Evolutionary conservation across 2,888 invertebrate genomes (phyloP).

Genomic region (Dynastes grantii): DNA sequence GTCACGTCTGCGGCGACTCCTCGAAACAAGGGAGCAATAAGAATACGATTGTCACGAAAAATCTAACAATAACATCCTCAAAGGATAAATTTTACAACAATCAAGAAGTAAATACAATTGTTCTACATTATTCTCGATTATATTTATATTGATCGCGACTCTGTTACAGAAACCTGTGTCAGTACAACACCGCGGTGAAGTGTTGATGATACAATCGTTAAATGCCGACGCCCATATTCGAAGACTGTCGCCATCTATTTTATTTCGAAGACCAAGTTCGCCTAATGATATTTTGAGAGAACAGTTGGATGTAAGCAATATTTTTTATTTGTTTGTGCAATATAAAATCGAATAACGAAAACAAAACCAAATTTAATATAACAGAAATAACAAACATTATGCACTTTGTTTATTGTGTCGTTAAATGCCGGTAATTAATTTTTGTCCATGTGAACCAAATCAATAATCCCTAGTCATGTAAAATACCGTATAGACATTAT

Average conservation of each 20-base stretch:
- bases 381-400: too few relatives aligned
- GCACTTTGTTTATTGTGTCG: too few relatives aligned
- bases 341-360: too few relatives aligned
- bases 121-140: neutral
- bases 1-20: constrained; percentile 72
- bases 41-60: constrained; percentile 41
- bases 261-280: constrained; percentile 60
- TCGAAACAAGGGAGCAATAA: constrained; percentile 49
- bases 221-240: constrained; percentile 53
- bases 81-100: constrained; percentile 49
- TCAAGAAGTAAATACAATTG: constrained; percentile 43
- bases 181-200: constrained; percentile 34
- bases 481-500: too few relatives aligned
- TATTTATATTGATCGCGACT: neutral
- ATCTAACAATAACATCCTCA: constrained; percentile 18
- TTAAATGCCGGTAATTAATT: too few relatives aligned
- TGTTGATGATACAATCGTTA: constrained; percentile 39
- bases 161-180: constrained; percentile 48
- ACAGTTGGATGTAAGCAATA: constrained; percentile 70
- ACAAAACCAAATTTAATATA: too few relatives aligned
- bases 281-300: constrained; percentile 69
- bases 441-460: too few relatives aligned
- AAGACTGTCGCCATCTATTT: constrained; percentile 55
- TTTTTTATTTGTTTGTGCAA: neutral
- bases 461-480: too few relatives aligned